Base-by-base conservation (phyloP, 2,888 invertebrate species). In the Melanargia galathea region DNA sequence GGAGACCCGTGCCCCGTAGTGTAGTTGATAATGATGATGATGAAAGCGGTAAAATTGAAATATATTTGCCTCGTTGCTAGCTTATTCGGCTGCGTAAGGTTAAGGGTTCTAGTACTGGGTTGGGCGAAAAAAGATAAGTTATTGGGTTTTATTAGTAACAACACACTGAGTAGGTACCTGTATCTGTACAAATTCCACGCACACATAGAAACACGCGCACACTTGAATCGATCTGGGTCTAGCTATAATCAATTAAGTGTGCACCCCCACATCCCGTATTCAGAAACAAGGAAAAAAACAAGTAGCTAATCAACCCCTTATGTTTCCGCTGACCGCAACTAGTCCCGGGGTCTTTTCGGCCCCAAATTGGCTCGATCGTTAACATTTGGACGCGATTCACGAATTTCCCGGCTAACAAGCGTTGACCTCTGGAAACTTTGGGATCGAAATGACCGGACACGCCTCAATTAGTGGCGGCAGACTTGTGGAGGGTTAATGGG, bases 351-450 rank as follows among this genome's bases (percentile, higher is more conserved):
- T 76, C 75, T 73, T 73, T 77, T 73, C 74, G 73, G 71, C 78
- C 82, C 83, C 81, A 88, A 88, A 89, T 87, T 87, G 87, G 83
- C 80, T 77, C 83, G 57, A 57, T 86, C 87, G 87, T 89, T 88
- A 89, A 84, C 88, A 87, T 87, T 87, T 81, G 82, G 83, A 82
- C 76, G 81, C 86, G 84, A 87, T 87, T 87, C 84, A 83, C 82
- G 86, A 87, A 86, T 87, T 86, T 82, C 83, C 84, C 81, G 75
- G 80, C 79, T 86, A 88, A 87, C 86, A 83, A 87, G 83, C 79
- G 75, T 68, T 73, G 75, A 73, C 76, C 76, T 76, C 77, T 75
- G 74, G n/a, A 77, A 86, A 87, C 80, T 86, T 86, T 82, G 77
- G 71, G 78, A 77, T 77, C 79, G 77, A 81, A 85, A 86, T 86